Conservation (phyloP, 2,113 vertebrate species). For the Cochlearius cochlearius region DNA sequence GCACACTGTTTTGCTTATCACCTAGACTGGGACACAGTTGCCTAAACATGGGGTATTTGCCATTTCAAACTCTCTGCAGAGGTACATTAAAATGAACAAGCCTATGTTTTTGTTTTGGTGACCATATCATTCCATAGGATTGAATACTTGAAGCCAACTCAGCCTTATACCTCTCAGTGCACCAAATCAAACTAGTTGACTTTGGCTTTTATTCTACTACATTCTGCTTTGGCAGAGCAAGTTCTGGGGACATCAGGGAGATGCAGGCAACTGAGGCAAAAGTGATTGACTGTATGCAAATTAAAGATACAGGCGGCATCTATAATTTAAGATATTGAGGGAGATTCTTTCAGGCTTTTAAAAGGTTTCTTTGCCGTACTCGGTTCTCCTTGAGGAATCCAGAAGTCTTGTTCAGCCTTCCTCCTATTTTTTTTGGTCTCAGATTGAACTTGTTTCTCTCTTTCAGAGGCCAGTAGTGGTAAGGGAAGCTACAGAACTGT, state of each 20-base stretch:
- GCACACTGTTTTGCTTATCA: background rate
- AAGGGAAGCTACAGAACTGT: background rate
- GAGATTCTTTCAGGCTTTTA: background rate
- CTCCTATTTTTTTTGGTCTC: background rate
- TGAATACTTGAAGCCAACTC: background rate
- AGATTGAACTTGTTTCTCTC: background rate
- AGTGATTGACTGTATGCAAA: background rate
- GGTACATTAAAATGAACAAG: background rate
- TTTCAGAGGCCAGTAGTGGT: background rate
- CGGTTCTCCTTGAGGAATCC: background rate
- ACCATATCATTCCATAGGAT: background rate
- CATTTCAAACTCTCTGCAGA: background rate
- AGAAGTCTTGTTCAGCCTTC: background rate
- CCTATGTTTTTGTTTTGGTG: background rate
- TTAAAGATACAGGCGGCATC: background rate
- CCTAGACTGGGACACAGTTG: background rate
- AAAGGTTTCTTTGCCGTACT: background rate
- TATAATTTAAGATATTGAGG: background rate
- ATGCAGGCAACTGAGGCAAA: fast-evolving
- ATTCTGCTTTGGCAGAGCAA: background rate
- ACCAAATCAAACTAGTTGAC: background rate
- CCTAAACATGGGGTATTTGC: background rate
- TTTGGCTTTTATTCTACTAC: background rate
- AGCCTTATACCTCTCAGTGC: background rate
- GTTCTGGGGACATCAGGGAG: background rate